Evolutionary conservation across 2,888 invertebrate species (phyloP).

Genomic region (Beris morrisii): DNA sequence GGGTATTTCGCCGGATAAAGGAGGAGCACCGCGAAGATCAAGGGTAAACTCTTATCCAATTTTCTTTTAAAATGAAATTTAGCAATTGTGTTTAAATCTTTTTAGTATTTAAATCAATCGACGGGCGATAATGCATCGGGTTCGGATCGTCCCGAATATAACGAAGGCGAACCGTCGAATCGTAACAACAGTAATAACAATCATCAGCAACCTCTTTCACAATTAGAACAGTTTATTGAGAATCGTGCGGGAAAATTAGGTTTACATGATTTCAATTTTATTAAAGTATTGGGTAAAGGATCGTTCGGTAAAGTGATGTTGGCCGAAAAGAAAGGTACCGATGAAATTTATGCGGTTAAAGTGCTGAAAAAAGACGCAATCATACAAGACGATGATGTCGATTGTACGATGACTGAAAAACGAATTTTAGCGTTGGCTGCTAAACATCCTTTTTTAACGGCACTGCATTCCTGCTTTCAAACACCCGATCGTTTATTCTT

Average conservation of each 20-base stretch:
- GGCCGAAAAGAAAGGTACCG: slow-evolving; percentile 89
- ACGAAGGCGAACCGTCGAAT: slow-evolving; percentile 46
- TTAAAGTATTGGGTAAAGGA: slow-evolving; percentile 98
- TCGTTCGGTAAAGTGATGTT: slow-evolving; percentile 99
- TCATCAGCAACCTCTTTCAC: slow-evolving; percentile 43
- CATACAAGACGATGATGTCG: slow-evolving; percentile 98
- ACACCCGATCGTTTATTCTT: slow-evolving; percentile 95
- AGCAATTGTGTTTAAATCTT: slow-evolving; percentile 34
- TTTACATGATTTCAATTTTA: slow-evolving; percentile 90
- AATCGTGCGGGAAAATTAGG: slow-evolving; percentile 63
- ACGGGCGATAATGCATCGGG: slow-evolving; percentile 58
- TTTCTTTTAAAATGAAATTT: background rate
- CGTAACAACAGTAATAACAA: slow-evolving; percentile 36
- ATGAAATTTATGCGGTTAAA: slow-evolving; percentile 86
- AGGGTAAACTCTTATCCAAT: slow-evolving; percentile 55
- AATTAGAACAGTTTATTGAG: slow-evolving; percentile 49
- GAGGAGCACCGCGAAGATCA: slow-evolving; percentile 67
- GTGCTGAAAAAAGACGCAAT: slow-evolving; percentile 97
- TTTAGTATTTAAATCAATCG: slow-evolving; percentile 54
- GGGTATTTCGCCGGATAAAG: slow-evolving; percentile 88
- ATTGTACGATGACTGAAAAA: slow-evolving; percentile 98
- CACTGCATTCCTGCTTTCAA: slow-evolving; percentile 96
- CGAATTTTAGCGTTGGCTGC: slow-evolving; percentile 96
- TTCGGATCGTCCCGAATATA: slow-evolving; percentile 52
- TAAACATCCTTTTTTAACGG: slow-evolving; percentile 96